These are phyloP conservation scores for Lordiphosa collinella DNA, from an alignment of 1,140 invertebrate species.

Conservation along the genomic window DNA sequence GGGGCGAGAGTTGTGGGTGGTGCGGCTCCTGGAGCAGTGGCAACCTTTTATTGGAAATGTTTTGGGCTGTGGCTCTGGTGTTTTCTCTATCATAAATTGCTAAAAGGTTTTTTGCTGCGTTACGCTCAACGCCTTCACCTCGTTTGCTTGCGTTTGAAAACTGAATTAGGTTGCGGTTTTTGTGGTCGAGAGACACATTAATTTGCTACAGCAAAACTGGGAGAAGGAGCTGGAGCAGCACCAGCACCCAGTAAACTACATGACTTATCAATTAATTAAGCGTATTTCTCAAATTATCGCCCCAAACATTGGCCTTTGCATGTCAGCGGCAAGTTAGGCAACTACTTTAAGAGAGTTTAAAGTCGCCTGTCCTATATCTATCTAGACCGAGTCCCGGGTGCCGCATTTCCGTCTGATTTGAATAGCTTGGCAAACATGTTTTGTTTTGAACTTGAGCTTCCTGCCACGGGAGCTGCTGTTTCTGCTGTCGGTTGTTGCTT, in stretches of 20 bases:
- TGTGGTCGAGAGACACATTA: slow-evolving; percentile 59
- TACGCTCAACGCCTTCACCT: slow-evolving; percentile 38
- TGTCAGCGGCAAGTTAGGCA: slow-evolving; percentile 53
- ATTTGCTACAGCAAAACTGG: slow-evolving; percentile 19
- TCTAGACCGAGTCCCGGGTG: slow-evolving; percentile 18
- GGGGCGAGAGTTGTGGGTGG: slow-evolving; percentile 33
- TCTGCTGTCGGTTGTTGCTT: slow-evolving; percentile 38
- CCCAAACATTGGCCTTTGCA: slow-evolving; percentile 35
- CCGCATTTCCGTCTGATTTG: slow-evolving; percentile 75
- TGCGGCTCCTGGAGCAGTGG: slow-evolving; percentile 8
- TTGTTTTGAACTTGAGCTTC: slow-evolving; percentile 74
- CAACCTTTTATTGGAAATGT: slow-evolving; percentile 35
- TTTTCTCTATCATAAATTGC: slow-evolving; percentile 53
- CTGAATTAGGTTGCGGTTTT: slow-evolving; percentile 49
- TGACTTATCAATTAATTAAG: slow-evolving; percentile 72
- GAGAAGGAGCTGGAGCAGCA: not conserved
- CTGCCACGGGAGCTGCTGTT: slow-evolving; percentile 42
- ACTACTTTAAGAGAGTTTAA: slow-evolving; percentile 35
- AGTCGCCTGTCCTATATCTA: slow-evolving; percentile 42
- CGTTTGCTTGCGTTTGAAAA: slow-evolving; percentile 54
- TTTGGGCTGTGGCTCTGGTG: slow-evolving; percentile 14
- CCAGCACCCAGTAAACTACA: slow-evolving; percentile 34
- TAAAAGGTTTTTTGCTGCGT: slow-evolving; percentile 57
- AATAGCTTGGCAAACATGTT: slow-evolving; percentile 71
- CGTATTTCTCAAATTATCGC: slow-evolving; percentile 72